Conservation (phyloP, 2,797 vertebrate species). For the Acrocephalus scirpaceus region DNA sequence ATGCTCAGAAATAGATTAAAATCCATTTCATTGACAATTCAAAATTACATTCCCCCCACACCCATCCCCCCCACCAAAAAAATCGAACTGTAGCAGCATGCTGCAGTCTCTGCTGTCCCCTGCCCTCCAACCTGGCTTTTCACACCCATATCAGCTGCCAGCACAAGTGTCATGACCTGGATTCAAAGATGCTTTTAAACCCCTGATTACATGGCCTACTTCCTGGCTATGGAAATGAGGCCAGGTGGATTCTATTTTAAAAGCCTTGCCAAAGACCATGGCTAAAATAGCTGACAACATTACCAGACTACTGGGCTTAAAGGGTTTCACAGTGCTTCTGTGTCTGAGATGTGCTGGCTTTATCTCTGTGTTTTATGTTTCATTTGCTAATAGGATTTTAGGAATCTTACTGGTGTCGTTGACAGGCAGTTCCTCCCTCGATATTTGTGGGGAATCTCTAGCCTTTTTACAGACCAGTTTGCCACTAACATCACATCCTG, state of each 20-base stretch:
- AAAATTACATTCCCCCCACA: not conserved
- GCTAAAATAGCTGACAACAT: not conserved
- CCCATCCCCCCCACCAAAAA: not conserved
- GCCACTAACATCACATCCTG: not conserved
- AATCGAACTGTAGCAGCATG: not conserved
- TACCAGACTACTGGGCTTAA: not conserved
- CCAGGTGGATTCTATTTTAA: constrained; percentile 63
- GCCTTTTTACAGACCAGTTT: not conserved
- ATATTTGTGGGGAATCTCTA: not conserved
- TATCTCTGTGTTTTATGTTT: not conserved
- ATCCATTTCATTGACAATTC: not conserved
- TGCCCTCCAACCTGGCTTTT: not conserved
- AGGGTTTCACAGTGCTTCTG: not conserved
- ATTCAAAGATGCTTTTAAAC: constrained; percentile 36
- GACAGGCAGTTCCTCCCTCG: not conserved
- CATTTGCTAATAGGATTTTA: not conserved
- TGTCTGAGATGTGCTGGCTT: not conserved
- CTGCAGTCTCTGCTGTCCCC: not conserved
- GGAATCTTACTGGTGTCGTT: not conserved
- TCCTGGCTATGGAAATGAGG: constrained; percentile 43
- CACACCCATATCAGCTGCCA: not conserved
- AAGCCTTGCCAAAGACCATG: not conserved
- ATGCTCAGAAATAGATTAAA: not conserved
- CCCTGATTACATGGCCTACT: not conserved
- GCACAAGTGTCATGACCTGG: constrained; percentile 11